phyloP scores from a whole-genome alignment of 2,113 vertebrate species.

The Melanerpes formicivorus region DNA sequence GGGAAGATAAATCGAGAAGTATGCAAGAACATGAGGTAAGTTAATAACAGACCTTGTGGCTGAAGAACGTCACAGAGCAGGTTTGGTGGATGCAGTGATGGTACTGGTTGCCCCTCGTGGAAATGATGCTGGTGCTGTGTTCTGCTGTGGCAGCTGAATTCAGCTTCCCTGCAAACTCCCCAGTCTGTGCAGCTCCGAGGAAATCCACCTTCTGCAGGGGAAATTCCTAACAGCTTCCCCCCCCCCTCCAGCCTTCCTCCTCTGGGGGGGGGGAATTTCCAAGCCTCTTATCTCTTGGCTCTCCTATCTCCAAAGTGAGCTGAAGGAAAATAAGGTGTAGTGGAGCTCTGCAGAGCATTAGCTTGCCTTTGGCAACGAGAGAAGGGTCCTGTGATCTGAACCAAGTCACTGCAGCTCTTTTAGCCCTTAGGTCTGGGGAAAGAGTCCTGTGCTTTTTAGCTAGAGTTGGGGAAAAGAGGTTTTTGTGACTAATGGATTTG shows the following conservation, averaged over 20 bases:
- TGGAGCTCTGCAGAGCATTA: not conserved
- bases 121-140: not conserved
- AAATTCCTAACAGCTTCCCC: not conserved
- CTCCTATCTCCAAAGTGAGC: not conserved
- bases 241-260: not conserved
- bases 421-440: not conserved
- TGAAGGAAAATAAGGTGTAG: not conserved
- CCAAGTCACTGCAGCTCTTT: not conserved
- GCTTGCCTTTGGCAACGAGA: not conserved
- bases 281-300: not conserved
- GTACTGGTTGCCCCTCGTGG: not conserved
- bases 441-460: not conserved
- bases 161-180: not conserved
- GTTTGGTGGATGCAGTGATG: not conserved
- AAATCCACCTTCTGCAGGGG: not conserved
- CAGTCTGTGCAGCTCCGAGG: not conserved
- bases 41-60: not conserved
- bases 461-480: not conserved
- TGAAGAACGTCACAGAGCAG: not conserved
- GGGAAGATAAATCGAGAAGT: not conserved
- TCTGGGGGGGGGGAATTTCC: not conserved
- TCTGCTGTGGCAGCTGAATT: not conserved
- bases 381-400: not conserved
- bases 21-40: not conserved
- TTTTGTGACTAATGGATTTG: not conserved